Percentiles rank a stretch among this genome's conserved stretches.
Evolutionary conservation across 2,888 invertebrate genomes (phyloP).

Genomic region (Camponotus fellah): DNA sequence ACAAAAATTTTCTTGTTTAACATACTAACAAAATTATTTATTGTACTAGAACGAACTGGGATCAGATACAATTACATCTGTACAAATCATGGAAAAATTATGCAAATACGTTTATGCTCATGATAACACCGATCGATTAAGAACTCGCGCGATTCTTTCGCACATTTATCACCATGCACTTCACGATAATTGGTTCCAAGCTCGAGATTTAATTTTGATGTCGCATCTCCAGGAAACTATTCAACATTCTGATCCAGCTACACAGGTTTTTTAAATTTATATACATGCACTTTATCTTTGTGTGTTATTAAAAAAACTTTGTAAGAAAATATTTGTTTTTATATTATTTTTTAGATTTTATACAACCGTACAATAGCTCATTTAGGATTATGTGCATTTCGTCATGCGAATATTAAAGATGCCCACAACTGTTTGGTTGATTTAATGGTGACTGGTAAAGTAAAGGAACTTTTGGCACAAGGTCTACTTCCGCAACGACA

Average conservation of each 20-base stretch:
- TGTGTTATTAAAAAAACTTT: not conserved
- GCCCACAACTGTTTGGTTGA: conserved; percentile 99
- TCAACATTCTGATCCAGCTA: conserved; percentile 99
- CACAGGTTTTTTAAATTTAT: conserved; percentile 88
- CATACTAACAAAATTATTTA: conserved; percentile 8
- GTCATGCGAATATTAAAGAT: conserved; percentile 98
- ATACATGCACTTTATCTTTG: conserved; percentile 2
- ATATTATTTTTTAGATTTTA: conserved; percentile 89
- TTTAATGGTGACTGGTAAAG: conserved; percentile 99
- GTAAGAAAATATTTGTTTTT: not conserved
- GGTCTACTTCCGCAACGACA: conserved; percentile 95
- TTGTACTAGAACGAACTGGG: conserved; percentile 88
- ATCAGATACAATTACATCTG: conserved; percentile 90
- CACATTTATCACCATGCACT: conserved; percentile 99
- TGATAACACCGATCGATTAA: conserved; percentile 96
- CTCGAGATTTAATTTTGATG: conserved; percentile 97
- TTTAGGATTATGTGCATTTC: conserved; percentile 98
- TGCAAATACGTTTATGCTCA: conserved; percentile 98
- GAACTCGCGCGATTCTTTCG: conserved; percentile 98
- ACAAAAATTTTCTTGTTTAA: not conserved
- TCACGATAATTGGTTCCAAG: conserved; percentile 99
- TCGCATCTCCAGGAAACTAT: conserved; percentile 99
- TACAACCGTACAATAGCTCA: conserved; percentile 99
- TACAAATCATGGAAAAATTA: conserved; percentile 96
- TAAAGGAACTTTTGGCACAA: conserved; percentile 98